Percentiles rank a stretch among this genome's conserved stretches.
phyloP scores from a whole-genome alignment of 1,140 invertebrate genomes.

The Drosophila tristis region DNA sequence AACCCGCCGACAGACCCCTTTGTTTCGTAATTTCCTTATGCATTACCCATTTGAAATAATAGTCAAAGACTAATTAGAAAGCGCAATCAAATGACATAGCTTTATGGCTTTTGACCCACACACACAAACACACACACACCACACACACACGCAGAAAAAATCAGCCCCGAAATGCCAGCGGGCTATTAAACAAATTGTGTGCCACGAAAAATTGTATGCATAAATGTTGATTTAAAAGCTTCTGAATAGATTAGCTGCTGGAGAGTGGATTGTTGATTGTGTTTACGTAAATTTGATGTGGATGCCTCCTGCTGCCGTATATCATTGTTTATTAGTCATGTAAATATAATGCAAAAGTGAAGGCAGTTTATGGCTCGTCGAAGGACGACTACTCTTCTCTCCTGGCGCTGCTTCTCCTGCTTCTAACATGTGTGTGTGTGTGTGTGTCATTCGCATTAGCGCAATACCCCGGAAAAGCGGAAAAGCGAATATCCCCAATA shows the following conservation, averaged over 20 bases:
- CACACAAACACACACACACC: no score
- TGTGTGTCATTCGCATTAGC: constrained; percentile 65
- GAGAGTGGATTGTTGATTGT: constrained; percentile 10
- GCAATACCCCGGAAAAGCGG: constrained; percentile 68
- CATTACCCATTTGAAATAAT: constrained; percentile 11
- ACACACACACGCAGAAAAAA: not conserved
- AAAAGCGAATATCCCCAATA: constrained; percentile 26
- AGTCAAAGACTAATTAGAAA: constrained; percentile 46
- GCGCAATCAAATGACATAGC: constrained; percentile 38
- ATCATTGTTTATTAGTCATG: constrained; percentile 72
- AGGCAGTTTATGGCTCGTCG: constrained; percentile 47
- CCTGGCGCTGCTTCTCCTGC: no score
- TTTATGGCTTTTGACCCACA: constrained; percentile 17
- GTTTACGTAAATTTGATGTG: constrained; percentile 19
- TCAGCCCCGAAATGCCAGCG: constrained; percentile 8
- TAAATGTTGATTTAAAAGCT: constrained; percentile 50
- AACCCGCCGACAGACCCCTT: no score
- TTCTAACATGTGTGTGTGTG: no score
- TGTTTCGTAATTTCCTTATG: not conserved
- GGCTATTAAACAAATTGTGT: constrained; percentile 18
- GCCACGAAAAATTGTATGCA: constrained; percentile 13
- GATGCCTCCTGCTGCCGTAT: constrained; percentile 45
- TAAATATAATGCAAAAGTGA: constrained; percentile 67
- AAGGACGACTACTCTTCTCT: not conserved
- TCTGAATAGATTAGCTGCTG: constrained; percentile 12